Base-by-base conservation (phyloP, 2,888 invertebrate species). In the Andricus curvator region DNA sequence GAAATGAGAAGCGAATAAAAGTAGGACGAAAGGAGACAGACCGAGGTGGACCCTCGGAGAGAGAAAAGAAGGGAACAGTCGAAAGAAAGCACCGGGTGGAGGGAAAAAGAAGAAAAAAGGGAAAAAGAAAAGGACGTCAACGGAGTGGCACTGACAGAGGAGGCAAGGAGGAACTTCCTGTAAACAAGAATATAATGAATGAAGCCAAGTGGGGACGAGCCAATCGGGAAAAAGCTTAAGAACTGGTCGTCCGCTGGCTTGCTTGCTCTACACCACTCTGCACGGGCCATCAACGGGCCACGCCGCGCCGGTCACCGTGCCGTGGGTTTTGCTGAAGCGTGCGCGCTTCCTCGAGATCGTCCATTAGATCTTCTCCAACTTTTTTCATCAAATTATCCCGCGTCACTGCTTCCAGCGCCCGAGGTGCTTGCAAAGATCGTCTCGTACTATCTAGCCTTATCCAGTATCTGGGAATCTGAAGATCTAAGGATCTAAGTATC, bases 101-200 rank as follows among this genome's bases (percentile, higher is more conserved):
- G 79, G 80, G 80, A 83, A 82, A 81, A 82, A 77, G 60, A 62
- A 51, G 48, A 74, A 66, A 64, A 70, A 70, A 81, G 64, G 81
- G 68, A 67, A 78, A 80, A 80, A 83, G 44, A 76, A 70, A 83
- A 81, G 79, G 78, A 80, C 82, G 29, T 22, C 48, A 80, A 78
- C 79, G 78, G 80, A 83, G 76, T 70, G 81, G 82, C 70, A 81
- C 80, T 77, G 79, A 65, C 66, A 78, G 77, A 68, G 68, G 82
- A 79, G 82, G 77, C 77, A 80, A 83, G 80, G 82, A 80, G 66
- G 56, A 56, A 74, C 74, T 88, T 89, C 89, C 88, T 89, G 88
- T 88, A 88, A 89, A 88, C 86, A 88, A 88, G 88, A 89, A 88
- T 89, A 86, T 86, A 86, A 87, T 85, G 86, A 89, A 88, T 87